Conservation (phyloP, 2,113 vertebrate genomes). For the Telmatochromis brachygnathus region DNA sequence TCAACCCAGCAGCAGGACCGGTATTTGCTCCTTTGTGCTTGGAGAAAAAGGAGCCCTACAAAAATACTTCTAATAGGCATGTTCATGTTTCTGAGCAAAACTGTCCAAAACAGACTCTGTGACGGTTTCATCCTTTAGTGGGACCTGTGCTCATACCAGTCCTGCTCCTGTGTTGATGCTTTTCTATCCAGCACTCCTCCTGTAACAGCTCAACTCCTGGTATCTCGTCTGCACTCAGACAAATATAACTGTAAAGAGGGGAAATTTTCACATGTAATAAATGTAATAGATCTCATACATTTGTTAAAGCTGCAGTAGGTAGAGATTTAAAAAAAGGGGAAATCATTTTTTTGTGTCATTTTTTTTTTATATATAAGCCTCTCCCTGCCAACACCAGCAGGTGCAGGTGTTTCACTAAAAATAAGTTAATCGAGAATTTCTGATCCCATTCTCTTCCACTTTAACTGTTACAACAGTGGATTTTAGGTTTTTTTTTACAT, state of each 20-base stretch:
- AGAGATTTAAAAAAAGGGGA: neutral
- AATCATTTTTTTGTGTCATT: neutral
- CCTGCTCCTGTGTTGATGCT: neutral
- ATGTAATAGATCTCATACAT: neutral
- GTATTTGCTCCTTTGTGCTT: neutral
- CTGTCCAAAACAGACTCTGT: neutral
- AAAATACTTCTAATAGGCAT: neutral
- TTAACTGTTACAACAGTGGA: neutral
- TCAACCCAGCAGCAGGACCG: neutral
- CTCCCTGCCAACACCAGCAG: neutral
- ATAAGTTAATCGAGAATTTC: neutral
- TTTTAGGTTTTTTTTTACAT: accelerated
- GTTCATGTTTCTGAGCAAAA: neutral
- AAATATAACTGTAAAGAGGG: neutral
- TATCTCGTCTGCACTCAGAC: neutral
- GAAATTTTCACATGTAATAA: neutral
- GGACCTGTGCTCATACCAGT: neutral
- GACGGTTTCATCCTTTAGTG: neutral
- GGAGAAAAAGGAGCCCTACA: neutral
- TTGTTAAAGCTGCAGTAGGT: neutral
- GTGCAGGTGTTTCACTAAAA: neutral
- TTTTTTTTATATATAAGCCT: neutral
- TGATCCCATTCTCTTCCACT: neutral
- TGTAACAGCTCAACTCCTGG: neutral
- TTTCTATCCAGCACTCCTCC: neutral